Evolutionary conservation across 1,140 invertebrate species (phyloP).

Genomic region (Phocides pigmalion): DNA sequence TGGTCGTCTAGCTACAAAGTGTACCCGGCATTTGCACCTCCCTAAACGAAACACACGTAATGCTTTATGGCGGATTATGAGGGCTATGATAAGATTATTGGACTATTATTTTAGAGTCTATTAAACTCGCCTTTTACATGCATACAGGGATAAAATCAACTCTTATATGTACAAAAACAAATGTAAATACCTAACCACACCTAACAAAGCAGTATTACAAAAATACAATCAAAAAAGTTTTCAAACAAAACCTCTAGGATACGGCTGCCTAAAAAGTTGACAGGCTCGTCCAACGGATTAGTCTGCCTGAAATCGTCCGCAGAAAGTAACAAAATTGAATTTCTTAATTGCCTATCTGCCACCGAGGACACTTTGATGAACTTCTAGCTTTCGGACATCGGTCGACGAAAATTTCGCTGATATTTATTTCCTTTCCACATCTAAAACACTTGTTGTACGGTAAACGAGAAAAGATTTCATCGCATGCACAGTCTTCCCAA

Average conservation of each 20-base stretch:
- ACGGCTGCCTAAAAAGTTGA: not conserved
- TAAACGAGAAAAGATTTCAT: not conserved
- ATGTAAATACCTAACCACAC: too few relatives aligned
- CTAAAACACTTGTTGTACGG: constrained; percentile 23
- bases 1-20: too few relatives aligned
- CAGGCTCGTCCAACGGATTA: not conserved
- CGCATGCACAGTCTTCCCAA: too few relatives aligned
- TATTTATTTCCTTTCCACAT: constrained; percentile 52
- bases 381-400: constrained; percentile 57
- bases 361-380: constrained; percentile 65
- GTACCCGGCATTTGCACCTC: too few relatives aligned
- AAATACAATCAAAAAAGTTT: not conserved
- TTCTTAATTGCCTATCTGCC: constrained; percentile 67
- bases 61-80: too few relatives aligned
- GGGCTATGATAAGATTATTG: too few relatives aligned
- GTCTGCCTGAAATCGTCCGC: constrained; percentile 3
- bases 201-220: too few relatives aligned
- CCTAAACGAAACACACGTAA: too few relatives aligned
- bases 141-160: too few relatives aligned
- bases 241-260: not conserved
- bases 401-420: constrained; percentile 62
- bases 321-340: constrained; percentile 59
- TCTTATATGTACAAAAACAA: too few relatives aligned
- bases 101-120: too few relatives aligned
- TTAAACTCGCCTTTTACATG: too few relatives aligned